A percentile compares a stretch with the other conserved stretches of the same genome.
phyloP scores from a whole-genome alignment of 2,888 invertebrate species.

The Platycheirus albimanus region DNA sequence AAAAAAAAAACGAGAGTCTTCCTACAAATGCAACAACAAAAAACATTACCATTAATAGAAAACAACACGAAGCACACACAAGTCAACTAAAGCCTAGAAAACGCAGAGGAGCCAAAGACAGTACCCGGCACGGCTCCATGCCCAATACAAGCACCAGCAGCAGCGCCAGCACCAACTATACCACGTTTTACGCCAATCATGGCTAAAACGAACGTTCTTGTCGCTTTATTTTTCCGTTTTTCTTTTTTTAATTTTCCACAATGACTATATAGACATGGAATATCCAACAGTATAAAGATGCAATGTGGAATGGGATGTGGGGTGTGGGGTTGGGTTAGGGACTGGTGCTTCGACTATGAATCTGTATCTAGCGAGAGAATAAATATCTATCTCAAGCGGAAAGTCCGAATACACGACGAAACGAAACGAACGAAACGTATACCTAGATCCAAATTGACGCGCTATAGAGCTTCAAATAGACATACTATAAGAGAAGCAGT shows the following conservation, averaged over 20 bases:
- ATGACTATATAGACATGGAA: slow-evolving; percentile 36
- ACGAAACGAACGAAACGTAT: slow-evolving; percentile 1
- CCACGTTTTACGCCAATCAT: slow-evolving; percentile 68
- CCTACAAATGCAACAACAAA: slow-evolving; percentile 34
- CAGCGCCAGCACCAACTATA: slow-evolving; percentile 12
- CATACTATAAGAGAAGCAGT: slow-evolving; percentile 7
- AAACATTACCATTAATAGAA: slow-evolving; percentile 64
- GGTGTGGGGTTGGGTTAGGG: background rate
- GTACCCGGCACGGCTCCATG: background rate
- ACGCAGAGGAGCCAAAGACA: slow-evolving; percentile 28
- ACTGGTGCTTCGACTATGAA: background rate
- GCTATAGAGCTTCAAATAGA: slow-evolving; percentile 11
- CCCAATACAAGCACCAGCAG: slow-evolving; percentile 5
- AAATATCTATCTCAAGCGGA: slow-evolving; percentile 46
- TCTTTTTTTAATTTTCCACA: slow-evolving; percentile 59
- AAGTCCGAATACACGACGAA: slow-evolving; percentile 40
- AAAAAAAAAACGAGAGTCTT: slow-evolving; percentile 31
- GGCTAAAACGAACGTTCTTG: slow-evolving; percentile 51
- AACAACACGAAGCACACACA: slow-evolving; percentile 63
- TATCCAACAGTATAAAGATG: slow-evolving; percentile 32
- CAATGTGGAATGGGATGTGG: slow-evolving; percentile 4
- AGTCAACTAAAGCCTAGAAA: slow-evolving; percentile 47
- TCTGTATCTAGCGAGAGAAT: slow-evolving; percentile 37
- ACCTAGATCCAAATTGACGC: slow-evolving; percentile 54
- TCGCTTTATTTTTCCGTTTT: slow-evolving; percentile 30